Percentiles rank a stretch among this genome's conserved stretches.
These are phyloP conservation scores for Bombus confusus DNA, from an alignment of 1,140 invertebrate genomes.

Conservation along the genomic window DNA sequence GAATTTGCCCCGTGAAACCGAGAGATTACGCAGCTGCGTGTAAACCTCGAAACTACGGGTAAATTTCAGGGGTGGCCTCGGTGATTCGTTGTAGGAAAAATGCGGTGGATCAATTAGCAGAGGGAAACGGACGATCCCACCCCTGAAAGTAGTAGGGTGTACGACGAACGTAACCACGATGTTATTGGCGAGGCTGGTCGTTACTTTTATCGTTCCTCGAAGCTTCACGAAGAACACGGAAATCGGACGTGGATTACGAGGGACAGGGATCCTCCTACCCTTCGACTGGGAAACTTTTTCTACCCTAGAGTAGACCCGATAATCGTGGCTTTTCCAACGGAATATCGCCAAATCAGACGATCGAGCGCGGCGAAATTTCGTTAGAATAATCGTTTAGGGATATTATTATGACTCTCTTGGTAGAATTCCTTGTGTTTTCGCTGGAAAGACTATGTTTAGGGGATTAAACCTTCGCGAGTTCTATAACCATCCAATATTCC, in stretches of 20 bases:
- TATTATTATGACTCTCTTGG: background rate
- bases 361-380: background rate
- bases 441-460: background rate
- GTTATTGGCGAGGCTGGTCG: conserved; percentile 49
- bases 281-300: background rate
- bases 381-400: background rate
- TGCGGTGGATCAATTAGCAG: conserved; percentile 62
- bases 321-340: conserved; percentile 12
- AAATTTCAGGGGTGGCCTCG: conserved; percentile 51
- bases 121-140: conserved; percentile 14
- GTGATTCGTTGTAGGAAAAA: conserved; percentile 42
- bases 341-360: background rate
- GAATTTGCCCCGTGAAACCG: background rate
- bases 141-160: conserved; percentile 25
- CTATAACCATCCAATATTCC: too few relatives aligned
- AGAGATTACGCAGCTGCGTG: background rate
- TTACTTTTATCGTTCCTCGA: conserved; percentile 62
- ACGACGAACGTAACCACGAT: conserved; percentile 41
- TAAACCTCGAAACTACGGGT: conserved; percentile 44
- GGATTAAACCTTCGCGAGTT: background rate
- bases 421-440: too few relatives aligned
- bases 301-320: conserved; percentile 2
- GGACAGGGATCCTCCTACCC: conserved; percentile 4
- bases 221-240: conserved; percentile 56
- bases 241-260: conserved; percentile 58